phyloP scores from a whole-genome alignment of 2,797 vertebrate genomes.

The Acrossocheilus wenchowensis region DNA sequence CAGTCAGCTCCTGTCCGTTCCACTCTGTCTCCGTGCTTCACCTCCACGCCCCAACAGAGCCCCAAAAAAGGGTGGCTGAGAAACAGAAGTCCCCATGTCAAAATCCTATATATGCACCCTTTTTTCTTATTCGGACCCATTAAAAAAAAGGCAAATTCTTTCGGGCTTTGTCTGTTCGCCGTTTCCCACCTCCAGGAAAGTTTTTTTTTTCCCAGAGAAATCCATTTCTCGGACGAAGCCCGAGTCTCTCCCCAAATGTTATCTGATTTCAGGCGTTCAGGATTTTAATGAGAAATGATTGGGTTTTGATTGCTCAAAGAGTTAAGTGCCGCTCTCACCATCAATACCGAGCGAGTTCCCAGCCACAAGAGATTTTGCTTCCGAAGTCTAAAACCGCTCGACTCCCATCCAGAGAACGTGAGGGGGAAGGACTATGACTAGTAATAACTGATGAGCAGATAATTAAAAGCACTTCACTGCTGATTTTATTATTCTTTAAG shows the following conservation, averaged over 20 bases:
- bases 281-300: constrained; percentile 66
- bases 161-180: constrained; percentile 56
- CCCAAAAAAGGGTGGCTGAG: constrained; percentile 60
- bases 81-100: constrained; percentile 67
- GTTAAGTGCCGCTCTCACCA: constrained; percentile 54
- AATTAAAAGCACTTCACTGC: constrained; percentile 31
- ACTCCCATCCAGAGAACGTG: constrained; percentile 41
- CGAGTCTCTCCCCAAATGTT: constrained; percentile 45
- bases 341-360: constrained; percentile 43
- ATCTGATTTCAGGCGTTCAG: constrained; percentile 62
- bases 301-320: constrained; percentile 59
- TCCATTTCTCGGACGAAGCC: constrained; percentile 51
- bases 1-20: constrained; percentile 87
- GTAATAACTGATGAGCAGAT: constrained; percentile 53
- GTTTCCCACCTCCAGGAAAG: constrained; percentile 58
- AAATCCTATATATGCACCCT: constrained; percentile 57
- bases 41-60: constrained; percentile 75
- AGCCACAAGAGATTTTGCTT: constrained; percentile 54
- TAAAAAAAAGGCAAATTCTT: constrained; percentile 64
- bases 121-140: constrained; percentile 64
- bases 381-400: constrained; percentile 48
- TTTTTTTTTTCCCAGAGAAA: constrained; percentile 51
- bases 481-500: constrained; percentile 50
- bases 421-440: constrained; percentile 49
- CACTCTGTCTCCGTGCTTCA: constrained; percentile 81